These are phyloP conservation scores for Dasysyrphus albostriatus DNA, from an alignment of 2,888 invertebrate species.

Conservation along the genomic window DNA sequence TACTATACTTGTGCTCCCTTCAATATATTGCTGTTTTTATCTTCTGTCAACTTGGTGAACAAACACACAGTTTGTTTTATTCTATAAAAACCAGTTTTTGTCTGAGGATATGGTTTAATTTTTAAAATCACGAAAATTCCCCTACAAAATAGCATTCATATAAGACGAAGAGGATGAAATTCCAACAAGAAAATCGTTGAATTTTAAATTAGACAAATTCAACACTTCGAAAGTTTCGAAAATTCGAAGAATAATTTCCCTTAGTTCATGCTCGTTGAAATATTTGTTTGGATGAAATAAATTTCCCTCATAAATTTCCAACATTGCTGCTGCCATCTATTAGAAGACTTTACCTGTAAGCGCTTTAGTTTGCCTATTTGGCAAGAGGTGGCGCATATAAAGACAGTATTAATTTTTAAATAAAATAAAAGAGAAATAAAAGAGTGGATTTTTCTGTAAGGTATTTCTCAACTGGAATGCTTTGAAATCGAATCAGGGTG, in stretches of 20 bases:
- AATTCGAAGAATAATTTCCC: slow-evolving; percentile 2
- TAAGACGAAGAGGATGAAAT: background rate
- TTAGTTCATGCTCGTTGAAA: background rate
- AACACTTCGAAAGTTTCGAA: background rate
- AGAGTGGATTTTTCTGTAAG: background rate
- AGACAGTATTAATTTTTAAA: background rate
- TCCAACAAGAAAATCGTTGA: background rate
- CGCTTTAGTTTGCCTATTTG: background rate
- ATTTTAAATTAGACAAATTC: background rate
- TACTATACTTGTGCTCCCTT: too few species aligned
- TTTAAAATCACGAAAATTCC: too few species aligned
- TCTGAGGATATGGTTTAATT: too few species aligned
- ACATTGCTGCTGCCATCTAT: background rate
- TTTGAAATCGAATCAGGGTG: background rate
- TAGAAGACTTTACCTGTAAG: background rate
- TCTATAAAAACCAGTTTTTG: too few species aligned
- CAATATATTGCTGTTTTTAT: too few species aligned
- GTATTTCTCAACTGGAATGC: background rate
- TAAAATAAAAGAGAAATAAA: background rate
- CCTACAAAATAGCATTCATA: too few species aligned
- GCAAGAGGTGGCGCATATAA: background rate
- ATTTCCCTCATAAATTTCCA: background rate
- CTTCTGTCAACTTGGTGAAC: too few species aligned
- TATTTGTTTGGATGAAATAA: background rate
- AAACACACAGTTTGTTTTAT: too few species aligned